These are phyloP conservation scores for Florisuga fusca DNA, from an alignment of 2,797 vertebrate genomes.

Conservation along the genomic window DNA sequence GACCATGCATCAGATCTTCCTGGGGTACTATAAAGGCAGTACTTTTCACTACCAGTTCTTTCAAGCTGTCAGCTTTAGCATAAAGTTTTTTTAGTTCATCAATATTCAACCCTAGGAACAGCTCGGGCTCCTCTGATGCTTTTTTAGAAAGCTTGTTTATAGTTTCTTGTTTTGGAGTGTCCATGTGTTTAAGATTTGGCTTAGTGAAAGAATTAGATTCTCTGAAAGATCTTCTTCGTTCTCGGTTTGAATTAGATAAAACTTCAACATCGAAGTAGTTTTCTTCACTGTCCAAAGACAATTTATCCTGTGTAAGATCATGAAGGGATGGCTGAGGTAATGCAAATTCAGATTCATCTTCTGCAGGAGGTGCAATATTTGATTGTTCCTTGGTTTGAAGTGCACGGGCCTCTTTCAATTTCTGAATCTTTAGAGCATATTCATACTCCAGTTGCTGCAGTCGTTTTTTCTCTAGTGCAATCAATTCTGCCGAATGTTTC, in stretches of 20 bases:
- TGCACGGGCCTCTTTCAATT: constrained; percentile 92
- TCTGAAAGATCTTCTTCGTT: constrained; percentile 88
- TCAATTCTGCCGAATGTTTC: constrained; percentile 90
- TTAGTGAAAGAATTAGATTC: constrained; percentile 92
- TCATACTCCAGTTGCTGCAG: constrained; percentile 94
- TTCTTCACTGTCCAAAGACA: constrained; percentile 89
- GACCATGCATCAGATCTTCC: constrained; percentile 63
- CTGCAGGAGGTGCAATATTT: constrained; percentile 52
- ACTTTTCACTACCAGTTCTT: constrained; percentile 85
- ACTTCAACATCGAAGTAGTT: constrained; percentile 86
- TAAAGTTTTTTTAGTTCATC: constrained; percentile 86
- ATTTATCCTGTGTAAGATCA: constrained; percentile 96
- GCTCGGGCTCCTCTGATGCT: constrained; percentile 81
- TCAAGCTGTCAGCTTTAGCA: constrained; percentile 82
- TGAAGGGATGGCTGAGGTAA: constrained; percentile 94
- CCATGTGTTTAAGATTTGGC: constrained; percentile 90
- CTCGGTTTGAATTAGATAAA: constrained; percentile 73
- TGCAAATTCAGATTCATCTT: constrained; percentile 81
- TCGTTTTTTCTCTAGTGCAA: constrained; percentile 90
- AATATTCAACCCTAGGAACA: constrained; percentile 88
- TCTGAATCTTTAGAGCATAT: constrained; percentile 95
- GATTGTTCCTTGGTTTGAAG: constrained; percentile 81
- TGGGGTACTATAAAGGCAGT: constrained; percentile 54
- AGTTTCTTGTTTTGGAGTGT: constrained; percentile 81
- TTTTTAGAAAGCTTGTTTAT: constrained; percentile 75